Evolutionary conservation across 2,888 invertebrate species (phyloP), one percentile per base, ranked within the genome.

Genomic region (Alloplasta piceator): DNA sequence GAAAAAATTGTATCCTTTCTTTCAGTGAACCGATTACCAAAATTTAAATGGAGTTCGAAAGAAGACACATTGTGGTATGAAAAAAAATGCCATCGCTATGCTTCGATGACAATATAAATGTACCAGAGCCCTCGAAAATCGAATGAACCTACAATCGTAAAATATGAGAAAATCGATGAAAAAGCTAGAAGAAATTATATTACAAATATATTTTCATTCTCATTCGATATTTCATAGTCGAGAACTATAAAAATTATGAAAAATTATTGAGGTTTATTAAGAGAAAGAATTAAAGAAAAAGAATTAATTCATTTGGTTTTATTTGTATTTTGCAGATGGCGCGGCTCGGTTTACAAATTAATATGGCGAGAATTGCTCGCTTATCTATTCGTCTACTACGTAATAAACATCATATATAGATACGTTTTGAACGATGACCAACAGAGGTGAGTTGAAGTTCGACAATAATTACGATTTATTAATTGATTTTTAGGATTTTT

Each of bases 271-370:
- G 58, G 46, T 73, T 80, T 16, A 55, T 52, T 9, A 12, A 76
- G n/a, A 4, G n/a, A 0, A 12, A 14, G 39, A 61, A 76, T 52
- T 61, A 52, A 55, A 50, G 60, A 9, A 61, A 60, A 41, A 55
- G 7, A 5, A 16, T 55, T 12, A 72, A 55, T 61, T 60, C 50
- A 48, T 70, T 38, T 60, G 60, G 41, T 70, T 41, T 60, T 61
- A 58, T 16, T 39, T 63, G 12, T 46, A 26, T 10, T 89, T 89
- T 94, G 70, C 95, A 98, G 98, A 95, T 98, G 98, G 98, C 94
- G 96, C 90, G 98, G 98, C 89, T 98, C 98, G 92, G 98, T 98
- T 55, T 98, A 98, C 94, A 98, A 98, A 94, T 93, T 98, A 92
- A 96, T 98, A 84, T 98, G 98, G 98, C 95, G 98, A 88, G 98